Evolutionary conservation across 1,140 invertebrate species (phyloP), one percentile per base, ranked within the genome.

Genomic region (Pomacea maculata): DNA sequence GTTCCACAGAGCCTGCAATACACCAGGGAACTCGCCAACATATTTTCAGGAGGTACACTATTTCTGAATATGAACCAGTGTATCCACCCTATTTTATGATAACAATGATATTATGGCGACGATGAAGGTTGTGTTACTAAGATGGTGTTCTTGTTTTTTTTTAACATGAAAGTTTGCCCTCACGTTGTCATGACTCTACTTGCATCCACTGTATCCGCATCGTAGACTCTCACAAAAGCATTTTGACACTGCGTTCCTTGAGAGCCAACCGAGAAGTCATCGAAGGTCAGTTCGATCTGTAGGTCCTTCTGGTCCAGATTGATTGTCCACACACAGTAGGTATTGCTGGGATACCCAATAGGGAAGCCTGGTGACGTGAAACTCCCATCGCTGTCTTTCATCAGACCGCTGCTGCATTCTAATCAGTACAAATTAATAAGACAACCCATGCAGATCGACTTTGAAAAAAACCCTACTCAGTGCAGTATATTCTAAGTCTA

Each of bases 311-410:
- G 14, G 11, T 70, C 14, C 21, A 70, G 6, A 11, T n/a, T 70
- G 1, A 70, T n/a, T 12, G 67, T 70, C 67, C 67, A 70, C n/a
- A 70, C 29, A 34, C 67, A 70, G 67, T 70, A 70, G 67, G 67
- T 70, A 21, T 70, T 34, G 6, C n/a, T 34, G 11, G 67, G 67
- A 70, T 70, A 70, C 29, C 67, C n/a, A 34, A 70, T 6, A 34
- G 67, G 67, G 21, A 70, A 70, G n/a, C 67, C 67, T 12, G 67
- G 67, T 11, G 67, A 70, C 67, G 67, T 25, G 21, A 70, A 70
- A 11, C 29, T 70, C 14, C 67, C 67, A n/a, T 70, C 67, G 21
- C 11, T n/a, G 29, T n/a, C 67, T 14, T 12, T 70, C 12, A 70
- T 17, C 21, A 70, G 21, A 12, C 11, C 11, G 12, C 11, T 11